Evolutionary conservation across 2,888 invertebrate species (phyloP), one percentile per base, ranked within the genome.

Genomic region (Kryphioiulus occultus): DNA sequence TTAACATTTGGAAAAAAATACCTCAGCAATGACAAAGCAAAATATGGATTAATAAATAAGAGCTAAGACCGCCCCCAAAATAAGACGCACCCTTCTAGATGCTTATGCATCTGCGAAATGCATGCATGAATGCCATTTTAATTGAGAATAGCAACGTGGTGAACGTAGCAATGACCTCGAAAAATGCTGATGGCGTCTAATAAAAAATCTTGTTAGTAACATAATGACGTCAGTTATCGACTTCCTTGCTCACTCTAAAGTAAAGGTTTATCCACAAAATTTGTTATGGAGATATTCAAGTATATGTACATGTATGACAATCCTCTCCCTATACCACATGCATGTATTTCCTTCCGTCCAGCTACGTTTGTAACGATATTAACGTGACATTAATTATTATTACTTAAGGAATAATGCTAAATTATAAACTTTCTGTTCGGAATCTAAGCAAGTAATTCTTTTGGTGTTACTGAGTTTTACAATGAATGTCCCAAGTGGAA

Each of bases 111-210:
- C 26, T 4, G 1, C 22, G 30, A 30, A 30, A 78, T 30, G 78
- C 30, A 78, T 78, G 78, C 78, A 78, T 78, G 78, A 78, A 78
- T 78, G 15, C 68, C 78, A 78, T 78, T 78, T 78, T 78, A 26
- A 78, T 30, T 78, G 30, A 78, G 26, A 78, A 78, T 22, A 68
- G 22, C 59, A 68, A 68, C 59, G 19, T 68, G 59, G 59, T 68
- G 53, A 7, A 26, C 26, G 78, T 78, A 78, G 78, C 78, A 78
- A 78, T 78, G 78, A 78, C 78, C 78, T 78, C 78, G 30, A 78
- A 78, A 78, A 35, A 30, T 1, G 78, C 78, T 78, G 78, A 78
- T 78, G 78, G 30, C 26, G 22, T 78, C 30, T 22, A 15, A 22
- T 68, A 68, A 68, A 78, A 19, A 78, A 30, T 78, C 1, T 78